phyloP scores from a whole-genome alignment of 1,140 invertebrate genomes.

The Platyura marginata region DNA sequence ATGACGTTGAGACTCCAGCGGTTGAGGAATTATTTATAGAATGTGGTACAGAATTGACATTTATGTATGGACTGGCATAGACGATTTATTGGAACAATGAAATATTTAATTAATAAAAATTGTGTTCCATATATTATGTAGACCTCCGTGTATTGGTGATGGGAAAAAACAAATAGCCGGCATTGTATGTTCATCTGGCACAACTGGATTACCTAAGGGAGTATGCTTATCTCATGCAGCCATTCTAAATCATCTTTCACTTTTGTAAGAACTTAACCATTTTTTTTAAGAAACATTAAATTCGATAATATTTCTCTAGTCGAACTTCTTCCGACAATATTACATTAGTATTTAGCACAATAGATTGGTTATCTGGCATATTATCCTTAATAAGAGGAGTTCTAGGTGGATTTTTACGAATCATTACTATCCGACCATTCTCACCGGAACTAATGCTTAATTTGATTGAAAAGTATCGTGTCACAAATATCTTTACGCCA shows the following conservation, averaged over 20 bases:
- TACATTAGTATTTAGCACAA: background rate
- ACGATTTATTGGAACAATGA: too few relatives aligned
- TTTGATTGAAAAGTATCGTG: background rate
- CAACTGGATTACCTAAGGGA: slow-evolving; percentile 60
- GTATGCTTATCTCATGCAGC: slow-evolving; percentile 12
- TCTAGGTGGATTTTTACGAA: too few relatives aligned
- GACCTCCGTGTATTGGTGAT: slow-evolving; percentile 6
- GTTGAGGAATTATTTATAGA: slow-evolving; percentile 18
- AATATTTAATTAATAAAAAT: background rate
- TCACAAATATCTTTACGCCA: too few relatives aligned
- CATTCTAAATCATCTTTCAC: too few relatives aligned
- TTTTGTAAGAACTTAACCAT: too few relatives aligned
- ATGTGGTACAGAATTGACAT: slow-evolving; percentile 13
- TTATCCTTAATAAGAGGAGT: too few relatives aligned
- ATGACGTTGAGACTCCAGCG: slow-evolving; percentile 12
- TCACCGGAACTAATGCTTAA: background rate
- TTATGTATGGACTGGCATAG: slow-evolving; percentile 9
- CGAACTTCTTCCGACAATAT: background rate
- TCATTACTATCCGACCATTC: background rate
- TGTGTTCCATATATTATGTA: too few relatives aligned
- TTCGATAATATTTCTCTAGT: too few relatives aligned
- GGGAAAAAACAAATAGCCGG: slow-evolving; percentile 19
- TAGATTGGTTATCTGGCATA: slow-evolving; percentile 1
- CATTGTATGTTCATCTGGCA: slow-evolving; percentile 42
- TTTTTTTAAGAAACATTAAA: too few relatives aligned